Evolutionary conservation across 1,140 invertebrate species (phyloP).

Genomic region (Bathynomus jamesi): DNA sequence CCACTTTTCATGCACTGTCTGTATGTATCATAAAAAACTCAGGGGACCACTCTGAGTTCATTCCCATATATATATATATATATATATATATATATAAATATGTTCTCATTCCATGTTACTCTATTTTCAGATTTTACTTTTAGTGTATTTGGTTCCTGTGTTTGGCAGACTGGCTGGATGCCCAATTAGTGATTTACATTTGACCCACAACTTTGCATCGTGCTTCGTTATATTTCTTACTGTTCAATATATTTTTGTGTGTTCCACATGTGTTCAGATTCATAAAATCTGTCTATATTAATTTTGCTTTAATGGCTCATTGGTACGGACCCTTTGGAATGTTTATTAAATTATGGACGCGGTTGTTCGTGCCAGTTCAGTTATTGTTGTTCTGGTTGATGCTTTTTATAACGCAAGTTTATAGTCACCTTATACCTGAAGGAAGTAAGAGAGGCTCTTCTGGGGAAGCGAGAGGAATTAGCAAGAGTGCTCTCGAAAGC

Average conservation of each 20-base stretch:
- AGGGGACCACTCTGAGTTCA: too few relatives aligned
- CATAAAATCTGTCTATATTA: slow-evolving; percentile 41
- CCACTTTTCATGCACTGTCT: too few relatives aligned
- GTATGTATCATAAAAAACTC: too few relatives aligned
- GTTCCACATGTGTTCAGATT: slow-evolving; percentile 45
- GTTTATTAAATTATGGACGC: slow-evolving; percentile 43
- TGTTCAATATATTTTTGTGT: slow-evolving; percentile 44
- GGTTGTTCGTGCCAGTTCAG: slow-evolving; percentile 46
- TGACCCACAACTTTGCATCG: slow-evolving; percentile 48
- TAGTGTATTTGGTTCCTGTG: slow-evolving; percentile 47
- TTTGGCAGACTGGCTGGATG: slow-evolving; percentile 46
- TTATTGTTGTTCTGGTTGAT: slow-evolving; percentile 48
- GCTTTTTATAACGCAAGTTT: slow-evolving; percentile 45
- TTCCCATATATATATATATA: slow-evolving; percentile 4
- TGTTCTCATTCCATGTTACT: not conserved
- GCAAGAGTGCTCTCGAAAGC: slow-evolving; percentile 11
- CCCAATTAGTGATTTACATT: slow-evolving; percentile 44
- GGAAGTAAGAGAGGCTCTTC: slow-evolving; percentile 19
- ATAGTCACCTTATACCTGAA: slow-evolving; percentile 37
- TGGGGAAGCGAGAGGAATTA: slow-evolving; percentile 7
- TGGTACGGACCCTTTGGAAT: slow-evolving; percentile 44
- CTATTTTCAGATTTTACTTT: slow-evolving; percentile 40
- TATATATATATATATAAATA: slow-evolving; percentile 13
- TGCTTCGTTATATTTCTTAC: slow-evolving; percentile 46
- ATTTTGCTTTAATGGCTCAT: slow-evolving; percentile 38